Evolutionary conservation across 2,113 vertebrate species (phyloP).

Genomic region (Rana temporaria): DNA sequence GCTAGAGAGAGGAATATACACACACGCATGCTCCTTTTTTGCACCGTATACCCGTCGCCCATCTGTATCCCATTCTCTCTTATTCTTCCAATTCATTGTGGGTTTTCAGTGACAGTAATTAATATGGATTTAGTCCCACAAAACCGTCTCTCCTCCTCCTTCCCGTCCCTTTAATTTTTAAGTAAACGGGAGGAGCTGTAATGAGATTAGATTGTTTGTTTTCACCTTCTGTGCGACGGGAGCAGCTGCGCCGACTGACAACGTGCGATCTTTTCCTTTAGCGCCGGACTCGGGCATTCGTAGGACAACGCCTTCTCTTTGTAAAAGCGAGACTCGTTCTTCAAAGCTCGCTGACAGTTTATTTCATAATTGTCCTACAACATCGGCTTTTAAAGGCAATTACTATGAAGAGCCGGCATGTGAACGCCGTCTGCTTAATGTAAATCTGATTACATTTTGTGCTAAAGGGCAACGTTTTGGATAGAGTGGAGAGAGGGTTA

Average conservation of each 20-base stretch:
- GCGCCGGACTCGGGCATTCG: too few species aligned
- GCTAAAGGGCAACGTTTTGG: too few species aligned
- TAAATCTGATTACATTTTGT: too few species aligned
- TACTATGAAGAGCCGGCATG: too few species aligned
- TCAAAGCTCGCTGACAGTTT: too few species aligned
- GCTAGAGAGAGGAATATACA: too few species aligned
- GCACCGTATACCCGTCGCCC: not conserved
- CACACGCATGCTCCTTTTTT: not conserved
- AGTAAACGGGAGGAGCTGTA: not conserved
- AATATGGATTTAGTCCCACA: constrained; percentile 1
- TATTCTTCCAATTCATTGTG: not conserved
- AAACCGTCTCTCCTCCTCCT: not conserved
- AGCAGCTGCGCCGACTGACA: not conserved
- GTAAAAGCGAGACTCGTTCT: too few species aligned
- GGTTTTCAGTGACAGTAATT: not conserved
- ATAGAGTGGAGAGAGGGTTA: too few species aligned
- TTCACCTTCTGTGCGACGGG: constrained; percentile 10
- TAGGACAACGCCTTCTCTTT: too few species aligned
- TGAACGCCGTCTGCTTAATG: too few species aligned
- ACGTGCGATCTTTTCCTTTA: not conserved
- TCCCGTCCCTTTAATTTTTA: constrained; percentile 13
- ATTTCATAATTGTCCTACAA: too few species aligned
- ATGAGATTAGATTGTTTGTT: not conserved
- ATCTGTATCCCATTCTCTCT: not conserved
- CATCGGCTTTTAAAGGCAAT: too few species aligned